These are phyloP conservation scores for Hyppa rectilinea DNA, from an alignment of 2,888 invertebrate genomes.

Conservation along the genomic window DNA sequence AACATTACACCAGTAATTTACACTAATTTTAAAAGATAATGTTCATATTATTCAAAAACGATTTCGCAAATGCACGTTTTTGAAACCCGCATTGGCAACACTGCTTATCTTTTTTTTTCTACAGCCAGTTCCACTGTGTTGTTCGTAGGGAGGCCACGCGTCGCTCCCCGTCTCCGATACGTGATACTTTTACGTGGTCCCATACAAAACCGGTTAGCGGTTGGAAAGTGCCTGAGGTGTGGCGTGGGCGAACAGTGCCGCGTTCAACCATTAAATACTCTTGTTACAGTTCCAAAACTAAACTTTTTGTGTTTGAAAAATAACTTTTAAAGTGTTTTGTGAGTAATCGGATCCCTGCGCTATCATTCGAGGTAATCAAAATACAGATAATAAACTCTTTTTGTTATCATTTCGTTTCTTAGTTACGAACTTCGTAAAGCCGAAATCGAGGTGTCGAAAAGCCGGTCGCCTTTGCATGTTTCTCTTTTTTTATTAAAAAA, in stretches of 20 bases:
- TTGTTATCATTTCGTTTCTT: constrained; percentile 65
- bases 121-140: constrained; percentile 76
- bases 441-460: constrained; percentile 43
- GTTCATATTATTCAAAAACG: constrained; percentile 29
- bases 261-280: constrained; percentile 81
- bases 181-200: constrained; percentile 86
- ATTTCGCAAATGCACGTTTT: constrained; percentile 56
- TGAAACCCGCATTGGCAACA: constrained; percentile 73
- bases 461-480: constrained; percentile 41
- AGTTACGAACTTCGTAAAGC: constrained; percentile 47
- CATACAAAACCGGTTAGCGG: constrained; percentile 87
- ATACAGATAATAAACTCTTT: constrained; percentile 66
- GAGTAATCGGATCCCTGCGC: constrained; percentile 68
- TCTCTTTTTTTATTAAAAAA: constrained; percentile 3
- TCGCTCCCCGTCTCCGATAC: constrained; percentile 66
- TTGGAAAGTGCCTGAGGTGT: constrained; percentile 88
- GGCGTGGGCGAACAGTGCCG: constrained; percentile 84
- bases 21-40: constrained; percentile 34
- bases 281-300: constrained; percentile 72
- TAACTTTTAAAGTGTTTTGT: constrained; percentile 73
- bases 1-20: constrained; percentile 19
- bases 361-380: constrained; percentile 69
- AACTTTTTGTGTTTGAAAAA: constrained; percentile 72
- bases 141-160: constrained; percentile 71
- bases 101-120: constrained; percentile 74